Evolutionary conservation across 2,797 vertebrate genomes (phyloP).

Genomic region (Lepus oiostolus): DNA sequence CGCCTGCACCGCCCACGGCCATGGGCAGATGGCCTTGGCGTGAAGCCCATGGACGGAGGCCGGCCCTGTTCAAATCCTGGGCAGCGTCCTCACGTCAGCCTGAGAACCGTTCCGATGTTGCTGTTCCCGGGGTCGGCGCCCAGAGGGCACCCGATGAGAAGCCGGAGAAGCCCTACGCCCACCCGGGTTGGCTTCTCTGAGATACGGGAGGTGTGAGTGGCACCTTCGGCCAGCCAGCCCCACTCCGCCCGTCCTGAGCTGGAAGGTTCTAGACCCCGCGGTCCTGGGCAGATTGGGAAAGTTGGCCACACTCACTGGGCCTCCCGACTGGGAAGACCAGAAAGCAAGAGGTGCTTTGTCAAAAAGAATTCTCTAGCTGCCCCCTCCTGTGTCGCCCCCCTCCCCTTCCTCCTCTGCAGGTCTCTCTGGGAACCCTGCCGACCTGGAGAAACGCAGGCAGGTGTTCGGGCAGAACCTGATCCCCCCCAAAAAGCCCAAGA

Average conservation of each 20-base stretch:
- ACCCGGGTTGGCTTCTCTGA: background rate
- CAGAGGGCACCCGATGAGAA: background rate
- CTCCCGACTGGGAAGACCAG: background rate
- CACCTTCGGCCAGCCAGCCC: background rate
- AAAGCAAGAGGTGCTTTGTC: background rate
- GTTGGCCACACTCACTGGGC: background rate
- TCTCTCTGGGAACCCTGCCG: slow-evolving; percentile 95
- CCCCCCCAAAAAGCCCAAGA: slow-evolving; percentile 97
- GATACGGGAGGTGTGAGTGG: background rate
- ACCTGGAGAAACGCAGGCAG: slow-evolving; percentile 95
- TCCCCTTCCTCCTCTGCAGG: slow-evolving; percentile 87
- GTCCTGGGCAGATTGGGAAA: background rate
- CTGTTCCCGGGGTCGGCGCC: background rate
- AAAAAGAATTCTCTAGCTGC: background rate
- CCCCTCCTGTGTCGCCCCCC: no score
- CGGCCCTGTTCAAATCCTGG: background rate
- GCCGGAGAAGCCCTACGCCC: background rate
- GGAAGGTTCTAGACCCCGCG: background rate
- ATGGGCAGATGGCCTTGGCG: background rate
- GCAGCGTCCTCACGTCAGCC: background rate
- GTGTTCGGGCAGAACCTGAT: slow-evolving; percentile 96
- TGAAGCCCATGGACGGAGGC: background rate
- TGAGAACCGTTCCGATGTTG: background rate
- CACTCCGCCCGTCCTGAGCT: background rate
- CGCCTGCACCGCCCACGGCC: background rate